Evolutionary conservation across 2,888 invertebrate species (phyloP), one percentile per base, ranked within the genome.

Genomic region (Pseudoips prasinana): DNA sequence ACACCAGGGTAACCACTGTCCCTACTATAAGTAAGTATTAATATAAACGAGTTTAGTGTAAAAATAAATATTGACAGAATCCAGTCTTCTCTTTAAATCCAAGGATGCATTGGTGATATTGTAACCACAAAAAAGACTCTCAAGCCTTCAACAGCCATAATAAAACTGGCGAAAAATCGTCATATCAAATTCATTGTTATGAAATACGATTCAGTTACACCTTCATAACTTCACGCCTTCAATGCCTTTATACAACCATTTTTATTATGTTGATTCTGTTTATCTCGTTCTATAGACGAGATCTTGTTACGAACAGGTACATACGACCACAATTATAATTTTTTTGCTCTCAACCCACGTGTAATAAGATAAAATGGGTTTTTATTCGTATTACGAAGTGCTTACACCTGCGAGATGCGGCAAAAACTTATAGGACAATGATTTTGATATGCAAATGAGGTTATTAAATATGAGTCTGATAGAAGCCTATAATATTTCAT

Each of bases 111-210:
- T 14, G 14, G 5, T 5, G 14, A 14, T 14, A 14, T 14, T 14
- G 14, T 14, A 14, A 14, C 14, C 20, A n/a, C 20, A 46, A 46
- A 46, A 42, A 33, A 10, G 9, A 29, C 28, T 46, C 46, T 51
- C 53, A 41, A 53, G 52, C 39, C 45, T 48, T 52, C 56, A 31
- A 46, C 39, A 43, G 43, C 39, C 46, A 64, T 69, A n/a, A n/a
- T n/a, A 72, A 75, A 75, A 59, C 62, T 48, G 38, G 73, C 73
- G 67, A 79, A 80, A 75, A 67, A 74, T 72, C 65, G 67, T 66
- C 65, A 73, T 76, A 77, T 84, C 80, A 60, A 62, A 72, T 81
- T 77, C 68, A 63, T 65, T 85, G 81, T 86, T 86, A 76, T 82
- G 85, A 73, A 85, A 86, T 67, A 63, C 55, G 75, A 86, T 56